These are phyloP conservation scores for Clarias fuscus DNA, from an alignment of 2,797 vertebrate genomes.

Conservation along the genomic window DNA sequence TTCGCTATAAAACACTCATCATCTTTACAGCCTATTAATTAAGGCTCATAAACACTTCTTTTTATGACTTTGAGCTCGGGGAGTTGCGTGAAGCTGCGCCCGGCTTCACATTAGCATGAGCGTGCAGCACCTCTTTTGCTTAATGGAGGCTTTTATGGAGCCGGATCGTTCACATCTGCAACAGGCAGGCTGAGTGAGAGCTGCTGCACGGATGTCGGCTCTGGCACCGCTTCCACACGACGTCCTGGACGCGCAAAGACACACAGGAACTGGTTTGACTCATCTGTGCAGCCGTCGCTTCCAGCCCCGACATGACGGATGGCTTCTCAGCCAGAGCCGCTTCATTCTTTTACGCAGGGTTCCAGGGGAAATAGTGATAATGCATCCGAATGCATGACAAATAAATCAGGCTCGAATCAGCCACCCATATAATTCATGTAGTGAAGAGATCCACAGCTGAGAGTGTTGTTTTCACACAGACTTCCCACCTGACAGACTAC, in stretches of 20 bases:
- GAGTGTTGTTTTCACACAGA: conserved; percentile 43
- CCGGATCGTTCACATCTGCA: conserved; percentile 48
- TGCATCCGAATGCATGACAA: conserved; percentile 53
- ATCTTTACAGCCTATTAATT: conserved; percentile 71
- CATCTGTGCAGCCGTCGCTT: conserved; percentile 19
- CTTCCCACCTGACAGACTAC: conserved; percentile 40
- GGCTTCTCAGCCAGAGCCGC: conserved; percentile 39
- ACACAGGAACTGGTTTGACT: conserved; percentile 14
- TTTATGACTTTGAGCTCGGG: conserved; percentile 55
- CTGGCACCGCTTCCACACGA: neutral
- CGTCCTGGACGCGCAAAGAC: conserved; percentile 20
- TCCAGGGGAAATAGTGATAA: conserved; percentile 52
- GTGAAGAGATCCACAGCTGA: conserved; percentile 47
- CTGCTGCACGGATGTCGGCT: neutral
- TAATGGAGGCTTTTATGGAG: conserved; percentile 65
- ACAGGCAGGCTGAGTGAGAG: conserved; percentile 26
- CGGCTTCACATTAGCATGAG: conserved; percentile 53
- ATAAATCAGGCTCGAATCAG: conserved; percentile 51
- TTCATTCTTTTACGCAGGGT: conserved; percentile 51
- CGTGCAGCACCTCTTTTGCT: conserved; percentile 47
- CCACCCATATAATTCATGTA: conserved; percentile 42
- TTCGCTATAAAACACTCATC: conserved; percentile 65
- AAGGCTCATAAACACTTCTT: conserved; percentile 69
- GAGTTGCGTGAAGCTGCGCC: conserved; percentile 53
- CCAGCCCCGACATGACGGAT: conserved; percentile 44